Conservation (phyloP, 92 coral and sea anemone species). For the Siderastrea siderea region DNA sequence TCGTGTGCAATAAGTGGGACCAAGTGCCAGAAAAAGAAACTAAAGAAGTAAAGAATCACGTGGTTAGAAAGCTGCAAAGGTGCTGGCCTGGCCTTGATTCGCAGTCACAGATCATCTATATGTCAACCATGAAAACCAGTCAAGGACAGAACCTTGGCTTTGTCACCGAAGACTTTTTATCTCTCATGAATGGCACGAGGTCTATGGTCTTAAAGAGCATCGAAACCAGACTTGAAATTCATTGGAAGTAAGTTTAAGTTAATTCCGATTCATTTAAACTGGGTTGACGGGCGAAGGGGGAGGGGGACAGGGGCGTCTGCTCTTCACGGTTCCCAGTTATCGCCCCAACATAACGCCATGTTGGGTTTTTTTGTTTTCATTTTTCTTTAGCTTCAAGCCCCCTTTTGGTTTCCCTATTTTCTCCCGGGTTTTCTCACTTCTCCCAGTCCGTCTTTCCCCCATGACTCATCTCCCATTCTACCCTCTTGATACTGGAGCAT, state of each 20-base stretch:
- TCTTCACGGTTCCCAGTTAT: no score
- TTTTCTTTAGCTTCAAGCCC: no score
- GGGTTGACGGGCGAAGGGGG: no score
- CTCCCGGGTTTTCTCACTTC: no score
- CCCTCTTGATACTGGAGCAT: no score
- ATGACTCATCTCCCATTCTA: no score
- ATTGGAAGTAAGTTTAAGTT: constrained; percentile 42
- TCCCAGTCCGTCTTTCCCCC: no score
- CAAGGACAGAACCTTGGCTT: constrained; percentile 14
- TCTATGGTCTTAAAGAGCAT: constrained; percentile 53
- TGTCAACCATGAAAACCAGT: constrained; percentile 53
- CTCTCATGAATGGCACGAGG: constrained; percentile 26
- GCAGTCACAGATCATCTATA: constrained; percentile 40
- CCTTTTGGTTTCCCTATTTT: no score
- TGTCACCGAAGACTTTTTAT: constrained; percentile 24
- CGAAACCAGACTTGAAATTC: constrained; percentile 38
- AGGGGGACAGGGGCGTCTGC: no score
- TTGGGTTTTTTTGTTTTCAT: no score
- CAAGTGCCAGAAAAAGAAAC: constrained; percentile 33
- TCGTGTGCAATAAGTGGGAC: constrained; percentile 73
- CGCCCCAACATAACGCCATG: no score
- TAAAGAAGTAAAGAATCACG: constrained; percentile 32
- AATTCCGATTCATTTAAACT: no score
- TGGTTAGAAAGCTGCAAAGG: constrained; percentile 12
- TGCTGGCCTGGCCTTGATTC: constrained; percentile 61